phyloP scores from a whole-genome alignment of 2,797 vertebrate species.

The Sebastes diaconus region DNA sequence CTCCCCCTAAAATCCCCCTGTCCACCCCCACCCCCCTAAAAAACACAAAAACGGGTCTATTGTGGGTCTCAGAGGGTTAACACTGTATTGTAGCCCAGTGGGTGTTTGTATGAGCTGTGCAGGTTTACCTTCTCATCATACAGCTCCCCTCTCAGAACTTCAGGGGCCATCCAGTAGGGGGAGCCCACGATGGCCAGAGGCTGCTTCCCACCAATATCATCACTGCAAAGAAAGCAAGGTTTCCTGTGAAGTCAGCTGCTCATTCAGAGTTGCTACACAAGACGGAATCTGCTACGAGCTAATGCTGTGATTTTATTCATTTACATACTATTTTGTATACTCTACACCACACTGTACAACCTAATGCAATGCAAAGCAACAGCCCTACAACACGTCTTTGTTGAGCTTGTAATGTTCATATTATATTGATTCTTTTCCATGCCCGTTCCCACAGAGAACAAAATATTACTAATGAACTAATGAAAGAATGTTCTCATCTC shows the following conservation, averaged over 20 bases:
- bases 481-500: not conserved
- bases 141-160: slow-evolving; percentile 90
- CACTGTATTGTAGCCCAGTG: not conserved
- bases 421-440: not conserved
- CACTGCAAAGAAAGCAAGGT: slow-evolving; percentile 70
- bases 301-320: not conserved
- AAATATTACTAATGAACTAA: not conserved
- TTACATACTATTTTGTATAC: not conserved
- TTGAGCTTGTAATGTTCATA: not conserved
- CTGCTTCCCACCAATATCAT: slow-evolving; percentile 83
- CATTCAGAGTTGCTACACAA: not conserved
- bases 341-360: not conserved
- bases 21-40: rapidly evolving
- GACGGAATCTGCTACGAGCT: not conserved
- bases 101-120: not conserved
- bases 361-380: not conserved
- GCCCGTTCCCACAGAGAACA: not conserved
- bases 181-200: slow-evolving; percentile 91
- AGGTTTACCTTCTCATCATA: slow-evolving; percentile 91
- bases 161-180: slow-evolving; percentile 96
- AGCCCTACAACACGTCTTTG: not conserved
- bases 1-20: too few relatives aligned
- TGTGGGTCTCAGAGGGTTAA: not conserved
- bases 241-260: not conserved
- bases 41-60: too few relatives aligned